phyloP scores from a whole-genome alignment of 2,113 vertebrate genomes.

The Struthidea cinerea region DNA sequence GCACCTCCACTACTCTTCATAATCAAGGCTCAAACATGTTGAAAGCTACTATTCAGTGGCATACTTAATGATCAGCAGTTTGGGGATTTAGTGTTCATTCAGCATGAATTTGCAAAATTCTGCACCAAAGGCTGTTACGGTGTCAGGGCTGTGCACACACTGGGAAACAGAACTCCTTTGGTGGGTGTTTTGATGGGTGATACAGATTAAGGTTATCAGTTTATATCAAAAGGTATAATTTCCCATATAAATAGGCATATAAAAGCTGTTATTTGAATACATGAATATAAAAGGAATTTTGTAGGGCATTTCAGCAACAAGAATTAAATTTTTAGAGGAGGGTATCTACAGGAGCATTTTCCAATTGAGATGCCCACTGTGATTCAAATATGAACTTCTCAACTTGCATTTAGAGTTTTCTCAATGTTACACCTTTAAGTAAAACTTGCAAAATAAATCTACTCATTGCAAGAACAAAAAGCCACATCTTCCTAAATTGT shows the following conservation, averaged over 20 bases:
- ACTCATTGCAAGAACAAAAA: neutral
- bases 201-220: neutral
- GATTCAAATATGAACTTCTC: neutral
- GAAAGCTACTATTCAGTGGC: constrained; percentile 14
- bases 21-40: neutral
- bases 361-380: neutral
- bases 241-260: neutral
- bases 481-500: neutral
- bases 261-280: neutral
- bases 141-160: neutral
- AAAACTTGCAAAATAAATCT: neutral
- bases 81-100: neutral
- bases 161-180: neutral
- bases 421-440: neutral
- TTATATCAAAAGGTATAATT: neutral
- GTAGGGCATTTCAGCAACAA: neutral
- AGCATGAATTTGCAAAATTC: neutral
- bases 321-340: neutral
- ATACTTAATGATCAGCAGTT: neutral
- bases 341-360: neutral
- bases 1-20: neutral
- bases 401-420: constrained; percentile 1
- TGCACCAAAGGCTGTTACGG: neutral
- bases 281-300: neutral
- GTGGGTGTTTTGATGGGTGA: neutral